Conservation (phyloP, 2,888 invertebrate species). For the Dasypolia templi region DNA sequence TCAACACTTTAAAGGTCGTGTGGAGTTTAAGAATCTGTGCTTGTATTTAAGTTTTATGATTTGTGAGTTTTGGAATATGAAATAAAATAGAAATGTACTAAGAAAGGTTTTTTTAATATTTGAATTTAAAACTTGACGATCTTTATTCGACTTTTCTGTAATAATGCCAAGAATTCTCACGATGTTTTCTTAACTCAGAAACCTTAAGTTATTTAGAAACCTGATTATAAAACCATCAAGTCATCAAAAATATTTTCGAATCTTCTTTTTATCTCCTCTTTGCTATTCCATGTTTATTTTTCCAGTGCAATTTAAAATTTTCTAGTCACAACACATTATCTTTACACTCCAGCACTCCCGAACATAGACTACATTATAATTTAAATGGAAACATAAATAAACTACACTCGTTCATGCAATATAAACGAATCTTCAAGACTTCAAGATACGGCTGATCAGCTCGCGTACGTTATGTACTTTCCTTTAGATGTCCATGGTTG, state of each 20-base stretch:
- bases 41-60: constrained; percentile 24
- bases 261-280: neutral
- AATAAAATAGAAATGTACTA: constrained; percentile 6
- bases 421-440: too few species aligned
- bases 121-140: constrained; percentile 2
- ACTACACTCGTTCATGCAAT: constrained; percentile 23
- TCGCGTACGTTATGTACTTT: too few species aligned
- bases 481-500: constrained; percentile 35
- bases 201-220: neutral
- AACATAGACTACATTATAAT: constrained; percentile 40
- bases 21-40: constrained; percentile 34
- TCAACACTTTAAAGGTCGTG: constrained; percentile 41
- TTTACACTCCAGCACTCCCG: constrained; percentile 19
- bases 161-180: neutral
- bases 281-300: neutral
- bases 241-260: neutral
- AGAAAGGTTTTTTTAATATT: neutral
- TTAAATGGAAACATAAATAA: constrained; percentile 50
- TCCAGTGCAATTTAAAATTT: constrained; percentile 22
- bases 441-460: too few species aligned
- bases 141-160: neutral
- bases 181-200: neutral
- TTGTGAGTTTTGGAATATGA: too few species aligned
- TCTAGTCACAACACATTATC: constrained; percentile 17
- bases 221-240: too few species aligned